These are phyloP conservation scores for Eulemur mongoz DNA, from an alignment of 2,797 vertebrate species.

Conservation along the genomic window DNA sequence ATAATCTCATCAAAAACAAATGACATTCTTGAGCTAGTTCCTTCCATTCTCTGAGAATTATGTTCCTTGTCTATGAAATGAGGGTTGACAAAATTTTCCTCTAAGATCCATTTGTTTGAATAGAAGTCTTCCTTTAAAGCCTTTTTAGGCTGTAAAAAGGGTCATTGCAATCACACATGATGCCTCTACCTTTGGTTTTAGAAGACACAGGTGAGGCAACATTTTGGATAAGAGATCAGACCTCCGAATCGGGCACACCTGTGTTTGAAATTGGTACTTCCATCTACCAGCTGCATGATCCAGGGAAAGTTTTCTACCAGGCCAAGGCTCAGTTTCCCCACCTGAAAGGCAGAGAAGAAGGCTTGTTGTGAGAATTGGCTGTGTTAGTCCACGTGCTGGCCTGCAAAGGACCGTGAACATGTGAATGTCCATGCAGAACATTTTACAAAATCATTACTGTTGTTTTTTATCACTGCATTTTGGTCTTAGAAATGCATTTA, in stretches of 20 bases:
- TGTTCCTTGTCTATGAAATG: background rate
- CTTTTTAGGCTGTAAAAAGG: background rate
- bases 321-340: background rate
- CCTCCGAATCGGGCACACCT: background rate
- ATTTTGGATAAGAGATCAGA: background rate
- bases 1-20: background rate
- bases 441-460: background rate
- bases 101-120: background rate
- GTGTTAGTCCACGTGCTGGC: background rate
- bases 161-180: background rate
- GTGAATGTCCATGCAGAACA: background rate
- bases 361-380: background rate
- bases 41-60: background rate
- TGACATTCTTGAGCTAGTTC: background rate
- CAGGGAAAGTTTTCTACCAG: background rate
- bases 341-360: background rate
- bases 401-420: background rate
- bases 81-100: background rate
- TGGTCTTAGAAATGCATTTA: constrained; percentile 12
- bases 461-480: background rate
- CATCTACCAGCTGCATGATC: background rate
- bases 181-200: background rate
- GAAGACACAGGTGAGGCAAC: background rate
- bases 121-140: background rate
- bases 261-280: background rate